phyloP scores from a whole-genome alignment of 2,113 vertebrate species.

The Regulus satrapa region DNA sequence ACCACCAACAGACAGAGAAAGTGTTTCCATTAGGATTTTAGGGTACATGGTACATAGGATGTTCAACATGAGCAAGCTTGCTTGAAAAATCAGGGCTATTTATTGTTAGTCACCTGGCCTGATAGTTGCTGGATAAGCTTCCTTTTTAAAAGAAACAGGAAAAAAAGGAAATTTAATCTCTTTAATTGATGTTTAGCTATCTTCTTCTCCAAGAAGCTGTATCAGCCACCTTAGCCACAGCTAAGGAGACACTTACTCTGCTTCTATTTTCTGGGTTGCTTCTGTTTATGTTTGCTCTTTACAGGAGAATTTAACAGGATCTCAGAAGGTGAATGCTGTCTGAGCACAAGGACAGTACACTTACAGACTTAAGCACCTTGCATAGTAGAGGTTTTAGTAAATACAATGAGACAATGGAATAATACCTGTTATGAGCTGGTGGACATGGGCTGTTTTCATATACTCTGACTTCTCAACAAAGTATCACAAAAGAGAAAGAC shows the following conservation, averaged over 20 bases:
- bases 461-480: neutral
- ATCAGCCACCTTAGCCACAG: neutral
- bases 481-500: rapidly evolving
- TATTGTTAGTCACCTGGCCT: neutral
- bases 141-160: neutral
- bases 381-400: neutral
- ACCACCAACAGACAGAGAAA: neutral
- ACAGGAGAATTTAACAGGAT: neutral
- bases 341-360: neutral
- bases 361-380: neutral
- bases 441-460: neutral
- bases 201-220: neutral
- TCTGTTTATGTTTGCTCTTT: neutral
- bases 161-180: neutral
- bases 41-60: neutral
- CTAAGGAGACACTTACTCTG: neutral
- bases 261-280: neutral
- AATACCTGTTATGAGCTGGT: neutral
- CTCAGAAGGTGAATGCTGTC: neutral
- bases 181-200: neutral
- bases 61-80: neutral
- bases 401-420: neutral
- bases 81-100: neutral
- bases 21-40: neutral
- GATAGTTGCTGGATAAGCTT: neutral